A percentile compares a stretch with the other conserved stretches of the same genome.
phyloP scores from a whole-genome alignment of 1,140 invertebrate species.

The Drosophila pseudoananassae region DNA sequence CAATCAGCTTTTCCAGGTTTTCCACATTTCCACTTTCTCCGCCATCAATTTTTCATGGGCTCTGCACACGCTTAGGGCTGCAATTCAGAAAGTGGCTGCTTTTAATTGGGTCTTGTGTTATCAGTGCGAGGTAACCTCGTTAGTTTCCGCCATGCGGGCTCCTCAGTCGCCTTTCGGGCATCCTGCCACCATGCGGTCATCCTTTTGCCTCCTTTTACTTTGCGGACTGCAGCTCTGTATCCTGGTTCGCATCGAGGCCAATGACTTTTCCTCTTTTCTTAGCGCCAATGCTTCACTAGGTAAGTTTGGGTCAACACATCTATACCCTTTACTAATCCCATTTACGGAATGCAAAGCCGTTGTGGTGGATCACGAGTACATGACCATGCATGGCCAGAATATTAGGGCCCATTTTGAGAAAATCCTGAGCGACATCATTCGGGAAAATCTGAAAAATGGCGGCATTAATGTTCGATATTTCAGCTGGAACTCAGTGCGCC shows the following conservation, averaged over 20 bases:
- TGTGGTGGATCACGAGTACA: slow-evolving; percentile 87
- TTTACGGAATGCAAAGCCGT: slow-evolving; percentile 84
- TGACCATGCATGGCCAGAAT: slow-evolving; percentile 86
- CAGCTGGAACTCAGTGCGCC: slow-evolving; percentile 87
- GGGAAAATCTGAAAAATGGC: slow-evolving; percentile 87
- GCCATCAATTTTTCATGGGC: slow-evolving; percentile 63
- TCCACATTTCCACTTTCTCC: slow-evolving; percentile 30
- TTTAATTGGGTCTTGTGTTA: slow-evolving; percentile 65
- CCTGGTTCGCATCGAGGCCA: slow-evolving; percentile 51
- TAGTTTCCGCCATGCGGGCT: slow-evolving; percentile 11
- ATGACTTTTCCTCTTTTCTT: slow-evolving; percentile 89
- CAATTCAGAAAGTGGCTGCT: background rate
- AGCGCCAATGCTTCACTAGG: slow-evolving; percentile 89
- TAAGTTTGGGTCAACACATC: slow-evolving; percentile 75
- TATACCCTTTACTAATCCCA: background rate
- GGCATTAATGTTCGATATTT: slow-evolving; percentile 88
- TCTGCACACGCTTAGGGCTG: slow-evolving; percentile 26
- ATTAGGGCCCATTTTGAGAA: slow-evolving; percentile 86
- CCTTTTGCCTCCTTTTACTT: slow-evolving; percentile 20
- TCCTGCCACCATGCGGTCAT: slow-evolving; percentile 54
- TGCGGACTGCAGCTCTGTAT: slow-evolving; percentile 27
- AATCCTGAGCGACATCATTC: slow-evolving; percentile 86
- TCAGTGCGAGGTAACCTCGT: slow-evolving; percentile 42
- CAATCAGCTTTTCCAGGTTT: slow-evolving; percentile 53
- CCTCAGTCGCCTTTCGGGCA: slow-evolving; percentile 49